phyloP scores from a whole-genome alignment of 2,888 invertebrate species.

The Corythucha ciliata region DNA sequence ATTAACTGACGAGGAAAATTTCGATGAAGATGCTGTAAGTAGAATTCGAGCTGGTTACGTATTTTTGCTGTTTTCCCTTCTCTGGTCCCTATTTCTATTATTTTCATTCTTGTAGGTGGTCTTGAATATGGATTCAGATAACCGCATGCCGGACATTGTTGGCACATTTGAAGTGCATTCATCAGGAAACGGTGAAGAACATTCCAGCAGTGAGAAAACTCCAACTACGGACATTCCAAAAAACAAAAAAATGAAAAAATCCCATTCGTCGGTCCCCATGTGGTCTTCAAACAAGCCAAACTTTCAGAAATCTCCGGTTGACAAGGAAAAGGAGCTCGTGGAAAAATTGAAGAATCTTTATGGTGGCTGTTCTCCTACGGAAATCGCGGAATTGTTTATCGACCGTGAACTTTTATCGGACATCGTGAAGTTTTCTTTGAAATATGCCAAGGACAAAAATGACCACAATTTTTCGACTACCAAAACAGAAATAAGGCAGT shows the following conservation, averaged over 20 bases:
- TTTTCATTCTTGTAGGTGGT: too few relatives aligned
- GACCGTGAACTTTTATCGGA: background rate
- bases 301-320: too few relatives aligned
- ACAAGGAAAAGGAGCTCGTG: too few relatives aligned
- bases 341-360: background rate
- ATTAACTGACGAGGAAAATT: constrained; percentile 2
- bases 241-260: too few relatives aligned
- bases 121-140: background rate
- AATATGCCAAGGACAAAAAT: constrained; percentile 8
- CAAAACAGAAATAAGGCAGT: background rate
- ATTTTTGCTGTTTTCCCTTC: too few relatives aligned
- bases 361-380: background rate
- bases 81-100: too few relatives aligned
- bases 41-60: too few relatives aligned
- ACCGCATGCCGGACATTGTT: background rate
- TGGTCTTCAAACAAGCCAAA: too few relatives aligned
- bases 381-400: background rate
- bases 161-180: constrained; percentile 4
- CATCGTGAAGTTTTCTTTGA: constrained; percentile 1
- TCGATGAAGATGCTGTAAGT: constrained; percentile 5
- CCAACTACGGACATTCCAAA: too few relatives aligned
- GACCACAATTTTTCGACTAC: background rate
- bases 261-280: too few relatives aligned
- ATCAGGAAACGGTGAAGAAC: too few relatives aligned
- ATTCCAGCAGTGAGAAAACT: too few relatives aligned